A percentile compares a stretch with the other conserved stretches of the same genome.
phyloP scores from a whole-genome alignment of 2,797 vertebrate genomes.

The Enteromius afrohamiltoni region DNA sequence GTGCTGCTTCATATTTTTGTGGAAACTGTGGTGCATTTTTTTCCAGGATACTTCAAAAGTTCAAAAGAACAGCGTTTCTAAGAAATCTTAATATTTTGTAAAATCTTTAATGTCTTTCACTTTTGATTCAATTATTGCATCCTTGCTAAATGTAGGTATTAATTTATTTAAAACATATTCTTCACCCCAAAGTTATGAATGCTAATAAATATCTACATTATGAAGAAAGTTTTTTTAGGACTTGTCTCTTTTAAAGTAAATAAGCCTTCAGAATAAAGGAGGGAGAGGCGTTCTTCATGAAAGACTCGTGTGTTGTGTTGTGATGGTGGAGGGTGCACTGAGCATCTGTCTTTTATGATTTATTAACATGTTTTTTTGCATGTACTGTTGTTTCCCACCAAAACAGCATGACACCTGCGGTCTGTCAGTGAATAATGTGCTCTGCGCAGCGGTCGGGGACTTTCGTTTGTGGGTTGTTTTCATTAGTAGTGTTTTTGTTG shows the following conservation, averaged over 20 bases:
- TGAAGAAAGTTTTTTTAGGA: neutral
- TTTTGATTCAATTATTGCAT: neutral
- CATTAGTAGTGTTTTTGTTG: neutral
- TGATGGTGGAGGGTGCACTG: conserved; percentile 4
- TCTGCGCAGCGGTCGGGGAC: neutral
- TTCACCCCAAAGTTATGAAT: no score
- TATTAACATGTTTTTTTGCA: conserved; percentile 41
- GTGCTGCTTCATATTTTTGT: no score
- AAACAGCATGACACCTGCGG: conserved; percentile 28
- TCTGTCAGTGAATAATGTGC: conserved; percentile 26
- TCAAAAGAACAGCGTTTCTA: neutral
- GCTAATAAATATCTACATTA: neutral
- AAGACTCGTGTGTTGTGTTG: conserved; percentile 20
- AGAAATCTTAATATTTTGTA: neutral
- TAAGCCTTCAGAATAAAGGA: neutral
- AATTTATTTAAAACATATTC: neutral
- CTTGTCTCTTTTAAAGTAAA: conserved; percentile 4
- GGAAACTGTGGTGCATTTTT: neutral
- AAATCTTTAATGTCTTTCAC: neutral
- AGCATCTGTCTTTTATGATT: conserved; percentile 31
- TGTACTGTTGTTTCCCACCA: conserved; percentile 33
- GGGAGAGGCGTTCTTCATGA: neutral
- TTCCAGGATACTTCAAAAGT: neutral
- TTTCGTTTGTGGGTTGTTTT: neutral
- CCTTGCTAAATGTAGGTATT: neutral